phyloP scores from a whole-genome alignment of 1,140 invertebrate species.

The Oreohelix idahoensis region DNA sequence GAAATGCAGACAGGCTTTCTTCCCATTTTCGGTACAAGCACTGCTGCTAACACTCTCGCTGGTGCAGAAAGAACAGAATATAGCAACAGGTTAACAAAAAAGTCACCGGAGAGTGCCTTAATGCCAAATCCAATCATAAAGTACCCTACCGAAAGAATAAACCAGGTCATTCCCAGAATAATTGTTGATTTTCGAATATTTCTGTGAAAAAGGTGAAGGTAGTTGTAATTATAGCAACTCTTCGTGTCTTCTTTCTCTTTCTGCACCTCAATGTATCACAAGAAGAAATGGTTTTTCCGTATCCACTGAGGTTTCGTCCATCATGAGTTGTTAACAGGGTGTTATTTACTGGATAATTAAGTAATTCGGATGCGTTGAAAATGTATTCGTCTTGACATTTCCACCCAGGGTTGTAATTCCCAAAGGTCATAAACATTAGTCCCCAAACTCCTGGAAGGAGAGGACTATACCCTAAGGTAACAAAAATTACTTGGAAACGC shows the following conservation, averaged over 20 bases:
- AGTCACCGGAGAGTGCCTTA: not conserved
- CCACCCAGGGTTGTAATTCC: not conserved
- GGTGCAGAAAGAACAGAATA: not conserved
- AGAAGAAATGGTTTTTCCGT: not conserved
- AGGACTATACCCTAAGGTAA: not conserved
- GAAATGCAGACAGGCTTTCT: not conserved
- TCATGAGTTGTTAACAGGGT: not conserved
- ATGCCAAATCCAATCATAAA: slow-evolving; percentile 5
- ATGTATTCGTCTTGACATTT: not conserved
- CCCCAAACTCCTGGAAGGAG: not conserved
- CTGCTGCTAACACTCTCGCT: not conserved
- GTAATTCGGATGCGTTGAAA: not conserved
- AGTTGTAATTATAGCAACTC: not conserved
- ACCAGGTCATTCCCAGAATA: not conserved
- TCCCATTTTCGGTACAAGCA: not conserved
- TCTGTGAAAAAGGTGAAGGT: not conserved
- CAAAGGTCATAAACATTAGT: not conserved
- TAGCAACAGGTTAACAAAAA: slow-evolving; percentile 2
- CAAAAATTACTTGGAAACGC: not conserved
- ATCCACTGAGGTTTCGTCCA: not conserved
- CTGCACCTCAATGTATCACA: not conserved
- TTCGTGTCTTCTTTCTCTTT: not conserved
- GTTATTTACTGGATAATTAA: not conserved
- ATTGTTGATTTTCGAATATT: not conserved
- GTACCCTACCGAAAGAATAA: not conserved